phyloP scores from a whole-genome alignment of 2,888 invertebrate species.

The Heliconius ethilla region DNA sequence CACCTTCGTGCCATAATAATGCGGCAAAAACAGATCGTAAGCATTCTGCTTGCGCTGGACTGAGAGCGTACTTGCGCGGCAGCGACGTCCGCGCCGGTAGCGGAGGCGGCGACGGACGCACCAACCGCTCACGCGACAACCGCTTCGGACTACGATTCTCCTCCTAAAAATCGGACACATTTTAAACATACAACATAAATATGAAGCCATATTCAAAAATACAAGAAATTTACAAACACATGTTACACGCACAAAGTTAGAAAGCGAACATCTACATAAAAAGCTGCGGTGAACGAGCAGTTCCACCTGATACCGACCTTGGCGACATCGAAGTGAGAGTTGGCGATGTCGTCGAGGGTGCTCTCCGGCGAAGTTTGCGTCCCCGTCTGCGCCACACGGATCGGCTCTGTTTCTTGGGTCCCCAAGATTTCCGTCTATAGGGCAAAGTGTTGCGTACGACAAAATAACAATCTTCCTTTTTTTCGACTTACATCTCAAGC shows the following conservation, averaged over 20 bases:
- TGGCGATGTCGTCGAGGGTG: constrained; percentile 41
- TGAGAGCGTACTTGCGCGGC: constrained; percentile 90
- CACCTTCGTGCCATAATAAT: constrained; percentile 96
- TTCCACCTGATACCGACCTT: constrained; percentile 33
- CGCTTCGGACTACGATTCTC: constrained; percentile 42
- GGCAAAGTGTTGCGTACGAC: constrained; percentile 25
- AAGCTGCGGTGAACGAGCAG: constrained; percentile 7
- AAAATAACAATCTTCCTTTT: constrained; percentile 12
- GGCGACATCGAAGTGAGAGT: constrained; percentile 33
- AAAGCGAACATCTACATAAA: constrained; percentile 21
- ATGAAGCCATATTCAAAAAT: background rate
- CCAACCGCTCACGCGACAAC: constrained; percentile 51
- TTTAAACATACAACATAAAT: background rate
- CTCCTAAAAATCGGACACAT: constrained; percentile 46
- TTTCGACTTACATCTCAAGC: constrained; percentile 15
- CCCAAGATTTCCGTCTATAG: constrained; percentile 62
- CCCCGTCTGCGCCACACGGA: constrained; percentile 82
- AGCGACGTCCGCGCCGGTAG: constrained; percentile 75
- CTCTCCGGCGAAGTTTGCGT: constrained; percentile 87
- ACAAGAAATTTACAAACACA: background rate
- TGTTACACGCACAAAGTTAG: background rate
- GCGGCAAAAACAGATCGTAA: constrained; percentile 97
- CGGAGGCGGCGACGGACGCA: constrained; percentile 63
- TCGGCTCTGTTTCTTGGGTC: constrained; percentile 47
- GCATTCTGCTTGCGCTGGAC: constrained; percentile 95